These are phyloP conservation scores for Conger conger DNA, from an alignment of 2,113 vertebrate genomes.

Conservation along the genomic window DNA sequence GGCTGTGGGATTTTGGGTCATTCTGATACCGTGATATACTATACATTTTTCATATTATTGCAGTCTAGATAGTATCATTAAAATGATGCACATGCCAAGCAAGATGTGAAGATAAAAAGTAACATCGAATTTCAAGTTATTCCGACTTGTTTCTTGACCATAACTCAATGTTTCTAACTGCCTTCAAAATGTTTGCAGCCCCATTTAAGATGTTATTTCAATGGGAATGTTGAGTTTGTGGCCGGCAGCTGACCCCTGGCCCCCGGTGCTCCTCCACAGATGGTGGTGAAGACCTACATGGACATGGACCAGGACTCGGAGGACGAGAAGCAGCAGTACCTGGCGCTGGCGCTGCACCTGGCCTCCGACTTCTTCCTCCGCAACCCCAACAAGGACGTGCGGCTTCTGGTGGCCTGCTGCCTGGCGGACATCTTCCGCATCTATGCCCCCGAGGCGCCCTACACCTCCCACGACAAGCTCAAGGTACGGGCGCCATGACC, in stretches of 20 bases:
- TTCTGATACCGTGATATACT: not conserved
- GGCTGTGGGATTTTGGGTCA: not conserved
- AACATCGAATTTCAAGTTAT: not conserved
- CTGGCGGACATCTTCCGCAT: slow-evolving; percentile 99
- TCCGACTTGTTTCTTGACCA: not conserved
- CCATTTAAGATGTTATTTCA: not conserved
- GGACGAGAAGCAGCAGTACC: slow-evolving; percentile 98
- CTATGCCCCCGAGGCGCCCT: slow-evolving; percentile 97
- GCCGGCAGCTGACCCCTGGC: slow-evolving; percentile 30
- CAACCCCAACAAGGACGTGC: slow-evolving; percentile 99
- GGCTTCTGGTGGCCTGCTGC: slow-evolving; percentile 96
- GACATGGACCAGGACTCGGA: slow-evolving; percentile 99
- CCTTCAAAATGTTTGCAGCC: not conserved
- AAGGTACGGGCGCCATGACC: slow-evolving; percentile 73
- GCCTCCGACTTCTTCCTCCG: slow-evolving; percentile 99
- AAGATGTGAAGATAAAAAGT: not conserved
- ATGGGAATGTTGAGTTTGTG: not conserved
- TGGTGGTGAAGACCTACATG: slow-evolving; percentile 99
- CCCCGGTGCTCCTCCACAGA: slow-evolving; percentile 72
- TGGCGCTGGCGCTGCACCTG: slow-evolving; percentile 94
- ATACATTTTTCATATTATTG: not conserved
- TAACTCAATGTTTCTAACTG: not conserved
- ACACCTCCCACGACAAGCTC: slow-evolving; percentile 98
- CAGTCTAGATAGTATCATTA: not conserved
- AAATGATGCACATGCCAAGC: not conserved